Evolutionary conservation across 1,140 invertebrate genomes (phyloP), one percentile per base, ranked within the genome.

Genomic region (Vanessa atalanta): DNA sequence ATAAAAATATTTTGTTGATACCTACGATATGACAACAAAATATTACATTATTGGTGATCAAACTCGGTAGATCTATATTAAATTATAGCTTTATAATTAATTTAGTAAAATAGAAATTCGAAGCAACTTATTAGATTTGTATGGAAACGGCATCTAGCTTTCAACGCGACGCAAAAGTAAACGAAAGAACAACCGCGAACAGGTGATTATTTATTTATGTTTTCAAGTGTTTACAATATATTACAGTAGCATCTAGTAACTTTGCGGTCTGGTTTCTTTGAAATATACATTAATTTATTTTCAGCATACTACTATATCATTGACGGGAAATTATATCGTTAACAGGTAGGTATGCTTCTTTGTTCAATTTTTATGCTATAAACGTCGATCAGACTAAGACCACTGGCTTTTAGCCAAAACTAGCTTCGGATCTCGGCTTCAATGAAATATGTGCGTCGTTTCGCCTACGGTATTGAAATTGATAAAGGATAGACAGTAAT

Each of bases 241-340:
- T 47, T 20, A 13, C 64, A 65, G 23, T 65, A 65, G 20, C 64
- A 65, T 65, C 43, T 65, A 48, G 47, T 65, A 65, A 50, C 48
- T 2, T 9, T 65, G 47, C 48, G 64, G 64, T 65, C 47, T 65
- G 64, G 64, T 50, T 65, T 65, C 48, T 47, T 26, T 48, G 43
- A 65, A 65, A 50, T 65, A 48, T 48, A 48, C 23, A 47, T 50
- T 65, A 65, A 65, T 65, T 65, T 65, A 65, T 65, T 50, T 65
- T 65, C 9, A 48, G 11, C 48, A 50, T 14, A 14, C 13, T 50
- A 50, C 12, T 50, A 1, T 50, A 14, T 14, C 48, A 50, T 50
- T 50, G 12, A 14, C 2, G 13, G 48, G 13, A 15, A 50, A 14
- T 50, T 48, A 48, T 48, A 14, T 48, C 47, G 13, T 47, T 47